Evolutionary conservation across 2,113 vertebrate species (phyloP), one percentile per base, ranked within the genome.

Genomic region (Callipepla californica): DNA sequence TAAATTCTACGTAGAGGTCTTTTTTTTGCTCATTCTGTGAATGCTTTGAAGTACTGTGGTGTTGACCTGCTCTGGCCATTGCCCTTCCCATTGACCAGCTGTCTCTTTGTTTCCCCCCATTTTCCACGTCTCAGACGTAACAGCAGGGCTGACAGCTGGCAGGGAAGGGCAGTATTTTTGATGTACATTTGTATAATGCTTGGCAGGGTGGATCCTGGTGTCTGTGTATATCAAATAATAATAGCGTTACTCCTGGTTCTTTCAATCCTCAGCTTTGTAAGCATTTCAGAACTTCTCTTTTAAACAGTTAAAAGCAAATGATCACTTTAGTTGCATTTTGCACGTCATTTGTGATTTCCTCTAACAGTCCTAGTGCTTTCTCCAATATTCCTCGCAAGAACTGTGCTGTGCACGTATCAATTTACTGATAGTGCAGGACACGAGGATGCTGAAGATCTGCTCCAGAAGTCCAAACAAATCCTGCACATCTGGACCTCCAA

Each of bases 251-350:
- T 95, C 93, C 74, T 82, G 81, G 18, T 84, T 89, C 59, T 89
- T 89, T 76, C 55, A 44, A 11, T 65, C 72, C 78, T 36, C 57
- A 93, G 9, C 62, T 57, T 74, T 68, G 21, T 61, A 86, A 51
- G 34, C 6, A 4, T 86, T 80, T 92, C 75, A 86, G 84, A 91
- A 92, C 78, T 67, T 74, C 14, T 89, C 11, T 66, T 91, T 85
- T 76, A 85, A 79, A 89, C 13, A 67, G 62, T 45, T 76, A 89
- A 77, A 68, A 80, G 21, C 21, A 87, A 89, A 79, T 77, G 42
- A 58, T 75, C 73, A 21, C 74, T 89, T 91, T 69, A 89, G 69
- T 59, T 92, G 48, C 55, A 67, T 91, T 96, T 94, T 93, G 73
- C 22, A 5, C 53, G 66, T 69, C 53, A 55, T 23, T 61, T 89